Conservation (phyloP, 1,140 invertebrate species). For the Cydia amplana region DNA sequence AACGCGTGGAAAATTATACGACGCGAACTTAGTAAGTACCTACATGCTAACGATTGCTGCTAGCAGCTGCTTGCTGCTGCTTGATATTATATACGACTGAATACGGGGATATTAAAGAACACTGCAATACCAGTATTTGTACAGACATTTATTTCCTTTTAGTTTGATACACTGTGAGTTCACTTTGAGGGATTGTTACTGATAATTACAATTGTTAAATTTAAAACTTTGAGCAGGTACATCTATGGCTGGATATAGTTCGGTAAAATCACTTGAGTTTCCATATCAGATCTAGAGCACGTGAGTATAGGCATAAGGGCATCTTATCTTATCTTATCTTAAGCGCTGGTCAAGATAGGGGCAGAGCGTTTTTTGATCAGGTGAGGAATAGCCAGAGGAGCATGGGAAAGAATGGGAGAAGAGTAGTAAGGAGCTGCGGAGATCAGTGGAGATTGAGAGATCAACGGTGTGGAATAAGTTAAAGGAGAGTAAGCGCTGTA, state of each 20-base stretch:
- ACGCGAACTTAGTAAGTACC: not conserved
- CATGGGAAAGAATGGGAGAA: conserved; percentile 5
- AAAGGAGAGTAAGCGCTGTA: conserved; percentile 34
- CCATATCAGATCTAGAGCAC: conserved; percentile 36
- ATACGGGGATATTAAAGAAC: not conserved
- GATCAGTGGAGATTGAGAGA: not conserved
- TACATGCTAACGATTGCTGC: not conserved
- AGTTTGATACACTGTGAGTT: not conserved
- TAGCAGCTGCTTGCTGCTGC: too few species aligned
- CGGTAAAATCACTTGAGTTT: not conserved
- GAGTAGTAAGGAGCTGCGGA: conserved; percentile 3
- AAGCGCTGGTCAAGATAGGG: conserved; percentile 46
- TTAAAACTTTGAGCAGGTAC: conserved; percentile 5
- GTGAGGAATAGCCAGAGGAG: conserved; percentile 43
- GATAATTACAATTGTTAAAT: not conserved
- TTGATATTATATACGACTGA: not conserved
- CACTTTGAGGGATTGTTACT: not conserved
- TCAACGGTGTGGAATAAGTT: conserved; percentile 29
- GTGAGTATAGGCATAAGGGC: conserved; percentile 44
- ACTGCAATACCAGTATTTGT: not conserved
- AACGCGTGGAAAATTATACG: not conserved
- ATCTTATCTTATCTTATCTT: too few species aligned
- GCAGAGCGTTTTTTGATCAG: conserved; percentile 67
- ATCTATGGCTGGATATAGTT: not conserved
- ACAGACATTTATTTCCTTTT: not conserved